Base-by-base conservation (phyloP, 2,888 invertebrate species). In the Epistrophe grossulariae region DNA sequence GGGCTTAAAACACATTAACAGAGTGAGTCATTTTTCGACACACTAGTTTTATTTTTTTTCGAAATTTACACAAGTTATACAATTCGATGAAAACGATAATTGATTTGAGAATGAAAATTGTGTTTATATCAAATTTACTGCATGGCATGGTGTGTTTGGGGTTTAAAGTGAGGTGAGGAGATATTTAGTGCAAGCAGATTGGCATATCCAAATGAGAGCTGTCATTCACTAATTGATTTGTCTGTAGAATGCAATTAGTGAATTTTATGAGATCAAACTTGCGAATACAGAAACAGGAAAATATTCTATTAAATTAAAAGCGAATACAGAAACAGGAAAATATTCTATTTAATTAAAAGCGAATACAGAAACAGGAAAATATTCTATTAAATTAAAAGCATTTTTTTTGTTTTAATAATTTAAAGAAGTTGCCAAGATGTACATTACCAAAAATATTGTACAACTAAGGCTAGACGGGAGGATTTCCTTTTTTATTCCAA, bases 191-290 rank as follows among this genome's bases (percentile, higher is more conserved):
- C 4, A 45, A 66, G 10, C 48, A 66, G 66, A 48, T 48, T 48
- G 48, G n/a, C 13, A 4, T 28, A 48, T 66, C 13, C 7, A 48
- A 66, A n/a, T 66, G 66, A 48, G 17, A 66, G 66, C 48, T 48
- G 48, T 66, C 48, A 31, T 48, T 66, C 48, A 66, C 48, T n/a
- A 66, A 66, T 66, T 48, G 31, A 31, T 66, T 48, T 48, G 17
- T 19, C 19, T 40, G 9, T 24, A 43, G 24, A 62, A 62, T 28
- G 24, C 9, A 40, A 19, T 60, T 38, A 17, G 48, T 48, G n/a
- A 6, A 45, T n/a, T 43, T 40, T 40, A 13, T 13, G 38, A 13
- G 15, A 1, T 38, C 4, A 38, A 11, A 38, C 11, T 38, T 38
- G 38, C 38, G 11, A 38, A 38, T 38, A 38, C 0, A 38, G 2